These are phyloP conservation scores for Helarctos malayanus DNA, from an alignment of 2,797 vertebrate species.

Conservation along the genomic window DNA sequence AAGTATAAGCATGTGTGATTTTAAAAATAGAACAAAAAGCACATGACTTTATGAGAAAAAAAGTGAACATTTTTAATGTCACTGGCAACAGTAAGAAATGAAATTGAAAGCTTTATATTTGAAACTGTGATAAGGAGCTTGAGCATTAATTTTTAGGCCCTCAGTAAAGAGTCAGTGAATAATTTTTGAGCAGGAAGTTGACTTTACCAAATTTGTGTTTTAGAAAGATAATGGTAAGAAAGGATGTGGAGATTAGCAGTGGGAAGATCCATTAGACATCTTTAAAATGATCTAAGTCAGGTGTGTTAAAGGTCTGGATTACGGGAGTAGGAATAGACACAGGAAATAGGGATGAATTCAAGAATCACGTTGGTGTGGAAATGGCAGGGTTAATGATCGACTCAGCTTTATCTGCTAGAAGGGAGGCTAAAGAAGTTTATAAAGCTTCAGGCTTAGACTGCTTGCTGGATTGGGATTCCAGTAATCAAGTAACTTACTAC, in stretches of 20 bases:
- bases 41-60: background rate
- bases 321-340: background rate
- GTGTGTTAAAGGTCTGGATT: background rate
- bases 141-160: background rate
- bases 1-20: background rate
- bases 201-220: conserved; percentile 1
- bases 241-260: background rate
- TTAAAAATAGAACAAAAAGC: conserved; percentile 19
- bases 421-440: background rate
- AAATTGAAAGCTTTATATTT: conserved; percentile 9
- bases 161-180: background rate
- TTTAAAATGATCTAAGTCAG: background rate
- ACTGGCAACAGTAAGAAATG: background rate
- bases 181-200: background rate
- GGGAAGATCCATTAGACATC: background rate
- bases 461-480: background rate
- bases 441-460: background rate
- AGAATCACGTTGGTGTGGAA: background rate
- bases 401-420: background rate
- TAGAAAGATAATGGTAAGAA: background rate
- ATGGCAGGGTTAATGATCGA: background rate
- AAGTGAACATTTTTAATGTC: background rate
- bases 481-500: background rate
- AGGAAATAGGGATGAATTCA: background rate
- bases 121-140: background rate